phyloP scores from a whole-genome alignment of 1,140 invertebrate species.

The Magallana angulata region DNA sequence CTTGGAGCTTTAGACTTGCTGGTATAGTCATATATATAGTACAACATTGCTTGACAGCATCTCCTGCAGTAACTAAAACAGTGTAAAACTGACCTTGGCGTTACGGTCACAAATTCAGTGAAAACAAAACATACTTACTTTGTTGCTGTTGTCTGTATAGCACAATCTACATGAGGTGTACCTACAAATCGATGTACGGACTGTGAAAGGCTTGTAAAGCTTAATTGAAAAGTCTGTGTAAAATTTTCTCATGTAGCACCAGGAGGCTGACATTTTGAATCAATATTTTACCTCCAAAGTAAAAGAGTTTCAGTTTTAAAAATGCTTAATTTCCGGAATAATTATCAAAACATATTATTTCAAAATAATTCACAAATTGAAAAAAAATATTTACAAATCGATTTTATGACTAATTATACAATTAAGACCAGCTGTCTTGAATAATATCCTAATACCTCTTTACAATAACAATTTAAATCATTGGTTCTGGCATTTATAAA shows the following conservation, averaged over 20 bases:
- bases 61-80: neutral
- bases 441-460: too few species aligned
- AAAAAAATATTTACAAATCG: neutral
- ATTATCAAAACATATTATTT: neutral
- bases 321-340: neutral
- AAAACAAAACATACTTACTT: neutral
- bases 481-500: slow-evolving; percentile 9
- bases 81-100: too few species aligned
- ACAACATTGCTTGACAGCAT: too few species aligned
- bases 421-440: too few species aligned
- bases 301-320: slow-evolving; percentile 4
- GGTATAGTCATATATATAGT: too few species aligned
- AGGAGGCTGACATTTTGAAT: slow-evolving; percentile 63
- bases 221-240: slow-evolving; percentile 50
- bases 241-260: slow-evolving; percentile 53
- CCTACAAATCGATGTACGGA: neutral
- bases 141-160: neutral
- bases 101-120: too few species aligned
- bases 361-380: neutral
- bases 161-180: neutral
- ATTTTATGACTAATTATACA: neutral
- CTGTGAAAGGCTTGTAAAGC: slow-evolving; percentile 1
- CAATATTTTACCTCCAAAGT: slow-evolving; percentile 39
- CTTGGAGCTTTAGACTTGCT: too few species aligned
- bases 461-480: neutral